Base-by-base conservation (phyloP, 1,140 invertebrate genomes). In the Melipona quadrifasciata region DNA sequence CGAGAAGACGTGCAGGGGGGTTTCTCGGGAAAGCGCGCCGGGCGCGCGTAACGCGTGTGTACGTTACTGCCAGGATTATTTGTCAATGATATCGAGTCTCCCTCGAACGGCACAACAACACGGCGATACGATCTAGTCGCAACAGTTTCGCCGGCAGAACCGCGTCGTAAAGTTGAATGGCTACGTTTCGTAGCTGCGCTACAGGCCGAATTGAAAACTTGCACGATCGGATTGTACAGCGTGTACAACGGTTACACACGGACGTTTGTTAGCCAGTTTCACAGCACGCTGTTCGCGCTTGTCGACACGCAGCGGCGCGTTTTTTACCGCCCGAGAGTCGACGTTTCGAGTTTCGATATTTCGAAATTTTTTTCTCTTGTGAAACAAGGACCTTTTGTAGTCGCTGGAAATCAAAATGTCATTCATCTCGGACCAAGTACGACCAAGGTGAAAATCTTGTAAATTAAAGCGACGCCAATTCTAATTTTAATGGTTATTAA, bases 51-150 rank as follows among this genome's bases (percentile, higher is more conserved):
- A 47, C 27, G 27, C 19, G 17, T 68, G 55, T 73, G 51, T 27
- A 47, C 67, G 78, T 61, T 72, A 72, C 67, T 39, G 31, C 78
- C 79, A 72, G 39, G 39, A 39, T 64, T 80, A 80, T 80, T 80
- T 80, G 79, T 80, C 67, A 80, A 73, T 80, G 79, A 51, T 80
- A 80, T 80, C 68, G 79, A 61, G 79, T 61, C 57, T 31, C 34
- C 8, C 17, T 12, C n/a, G 34, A 27, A 31, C 27, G 68, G 61
- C 31, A 47, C 67, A 70, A 80, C 78, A 61, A n/a, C n/a, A n/a
- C n/a, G n/a, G 53, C 55, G 80, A 75, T 67, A 65, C 61, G 57
- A 75, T 27, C 58, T 82, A n/a, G n/a, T 61, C 34, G 21, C 21
- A 65, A 65, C 57, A 55, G 34, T 82, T 75, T 57, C 80, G 31